Evolutionary conservation across 23 tunicate species (phyloP), one percentile per base, ranked within the genome.

Genomic region (Halocynthia aurantium): DNA sequence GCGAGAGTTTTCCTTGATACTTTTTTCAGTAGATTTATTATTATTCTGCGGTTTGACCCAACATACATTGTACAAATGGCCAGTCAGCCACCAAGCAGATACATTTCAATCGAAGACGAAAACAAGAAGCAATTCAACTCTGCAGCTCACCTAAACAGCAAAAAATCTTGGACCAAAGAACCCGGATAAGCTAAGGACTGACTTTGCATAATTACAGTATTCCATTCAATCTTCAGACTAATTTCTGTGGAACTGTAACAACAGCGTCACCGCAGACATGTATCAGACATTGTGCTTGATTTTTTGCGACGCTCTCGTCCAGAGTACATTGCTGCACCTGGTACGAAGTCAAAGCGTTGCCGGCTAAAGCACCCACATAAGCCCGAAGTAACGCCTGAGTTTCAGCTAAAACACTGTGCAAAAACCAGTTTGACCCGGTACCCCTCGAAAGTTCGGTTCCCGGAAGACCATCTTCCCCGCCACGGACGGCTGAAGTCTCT

Each of bases 251-350:
- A 31, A 31, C 44, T 31, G 44, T 31, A 31, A 74, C 78, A 17
- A 90, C 85, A 10, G 87, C 90, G 66, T 90, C 97, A 69, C 97
- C 97, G 73, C 76, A 73, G n/a, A 90, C 90, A 75, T 85, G 90
- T n/a, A 90, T 22, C 13, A 90, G 78, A 44, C 86, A 84, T 69
- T 84, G 97, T 8, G 97, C 97, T 85, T 90, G 90, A 71, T 90
- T 90, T 81, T 90, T 90, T 7, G 97, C 75, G 51, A 85, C 63
- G 57, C 90, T 90, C 72, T 90, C 90, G 8, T 73, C 69, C 81
- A 90, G 57, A 8, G 87, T 76, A n/a, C 71, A 52, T 13, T 81
- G 72, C 17, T 81, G 73, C 63, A 77, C 68, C 50, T 76, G 75
- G 55, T 81, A 90, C 53, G 97, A 85, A 11, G 90, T 90, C 10